Percentiles rank a stretch among this genome's conserved stretches.
These are phyloP conservation scores for Nomada fucata DNA, from an alignment of 2,888 invertebrate genomes.

Conservation along the genomic window DNA sequence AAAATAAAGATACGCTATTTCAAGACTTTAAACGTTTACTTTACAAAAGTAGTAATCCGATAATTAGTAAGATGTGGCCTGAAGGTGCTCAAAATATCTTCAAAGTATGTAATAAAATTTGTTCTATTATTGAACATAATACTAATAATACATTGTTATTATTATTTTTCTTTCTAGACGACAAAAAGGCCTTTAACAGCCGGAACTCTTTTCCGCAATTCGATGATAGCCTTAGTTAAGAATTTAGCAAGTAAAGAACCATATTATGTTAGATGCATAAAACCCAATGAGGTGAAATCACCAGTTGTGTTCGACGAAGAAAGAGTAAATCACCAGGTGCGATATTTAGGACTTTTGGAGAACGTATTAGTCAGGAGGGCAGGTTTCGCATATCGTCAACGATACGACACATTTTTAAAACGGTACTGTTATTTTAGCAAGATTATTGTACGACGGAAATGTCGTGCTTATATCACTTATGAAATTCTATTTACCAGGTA, in stretches of 20 bases:
- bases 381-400: slow-evolving; percentile 98
- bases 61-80: slow-evolving; percentile 96
- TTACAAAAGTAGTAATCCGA: slow-evolving; percentile 91
- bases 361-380: slow-evolving; percentile 98
- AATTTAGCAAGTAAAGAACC: slow-evolving; percentile 97
- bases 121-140: background rate
- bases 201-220: slow-evolving; percentile 96
- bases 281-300: slow-evolving; percentile 97
- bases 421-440: slow-evolving; percentile 84
- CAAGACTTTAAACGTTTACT: slow-evolving; percentile 98
- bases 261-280: slow-evolving; percentile 98
- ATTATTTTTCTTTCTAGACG: slow-evolving; percentile 86
- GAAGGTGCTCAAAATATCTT: slow-evolving; percentile 96
- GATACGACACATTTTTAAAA: slow-evolving; percentile 96
- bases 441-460: background rate
- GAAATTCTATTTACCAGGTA: slow-evolving; percentile 86
- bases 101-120: slow-evolving; percentile 85
- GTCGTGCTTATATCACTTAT: background rate
- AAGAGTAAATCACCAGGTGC: slow-evolving; percentile 90
- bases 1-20: slow-evolving; percentile 98
- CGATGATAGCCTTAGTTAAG: slow-evolving; percentile 95
- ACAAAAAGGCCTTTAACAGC: slow-evolving; percentile 98
- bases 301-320: slow-evolving; percentile 94
- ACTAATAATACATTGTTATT: slow-evolving; percentile 8
- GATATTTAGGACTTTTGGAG: slow-evolving; percentile 96